Conservation (phyloP, 2,797 vertebrate species). For the Tapera naevia region DNA sequence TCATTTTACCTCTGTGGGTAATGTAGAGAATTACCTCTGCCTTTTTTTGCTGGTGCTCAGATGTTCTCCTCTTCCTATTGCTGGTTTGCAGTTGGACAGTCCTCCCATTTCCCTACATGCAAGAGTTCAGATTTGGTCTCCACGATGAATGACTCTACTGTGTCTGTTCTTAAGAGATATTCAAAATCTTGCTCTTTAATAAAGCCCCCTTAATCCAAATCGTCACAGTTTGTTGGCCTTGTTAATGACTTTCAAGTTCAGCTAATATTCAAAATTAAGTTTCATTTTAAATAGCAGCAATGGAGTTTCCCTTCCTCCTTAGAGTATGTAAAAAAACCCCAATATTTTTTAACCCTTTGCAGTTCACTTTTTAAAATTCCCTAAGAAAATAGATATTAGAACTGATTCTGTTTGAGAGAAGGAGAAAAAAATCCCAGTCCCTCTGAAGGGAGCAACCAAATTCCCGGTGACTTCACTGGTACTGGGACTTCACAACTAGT, state of each 20-base stretch:
- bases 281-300: not conserved
- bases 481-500: not conserved
- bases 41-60: not conserved
- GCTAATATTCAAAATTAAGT: not conserved
- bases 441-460: not conserved
- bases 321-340: not conserved
- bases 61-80: not conserved
- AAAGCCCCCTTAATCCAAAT: slow-evolving; percentile 32
- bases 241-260: slow-evolving; percentile 51
- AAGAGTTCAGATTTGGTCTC: slow-evolving; percentile 7
- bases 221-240: slow-evolving; percentile 27
- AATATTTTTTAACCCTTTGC: not conserved
- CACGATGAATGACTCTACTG: not conserved
- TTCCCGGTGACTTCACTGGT: not conserved
- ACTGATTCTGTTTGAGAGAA: not conserved
- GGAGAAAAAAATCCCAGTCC: not conserved
- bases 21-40: not conserved
- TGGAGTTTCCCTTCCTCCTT: not conserved
- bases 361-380: not conserved
- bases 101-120: not conserved
- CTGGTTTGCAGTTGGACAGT: not conserved
- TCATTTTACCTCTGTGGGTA: not conserved
- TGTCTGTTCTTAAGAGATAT: slow-evolving; percentile 43
- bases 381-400: not conserved
- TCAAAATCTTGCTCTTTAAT: slow-evolving; percentile 34